These are phyloP conservation scores for Chanos chanos DNA, from an alignment of 2,797 vertebrate species.

Conservation along the genomic window DNA sequence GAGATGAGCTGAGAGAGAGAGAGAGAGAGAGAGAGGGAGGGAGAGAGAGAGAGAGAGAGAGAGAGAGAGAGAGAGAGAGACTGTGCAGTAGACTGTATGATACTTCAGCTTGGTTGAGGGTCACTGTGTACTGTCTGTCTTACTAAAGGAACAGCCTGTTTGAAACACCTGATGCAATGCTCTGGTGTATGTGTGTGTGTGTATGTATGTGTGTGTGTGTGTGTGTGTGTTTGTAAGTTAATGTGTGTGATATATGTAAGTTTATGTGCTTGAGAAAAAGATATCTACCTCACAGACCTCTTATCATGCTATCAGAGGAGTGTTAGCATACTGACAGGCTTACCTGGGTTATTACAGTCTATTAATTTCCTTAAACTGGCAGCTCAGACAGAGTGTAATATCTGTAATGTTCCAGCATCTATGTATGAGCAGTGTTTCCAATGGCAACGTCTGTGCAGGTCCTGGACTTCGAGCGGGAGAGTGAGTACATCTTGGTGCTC, in stretches of 20 bases:
- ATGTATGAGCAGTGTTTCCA: not conserved
- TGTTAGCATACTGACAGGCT: too few species aligned
- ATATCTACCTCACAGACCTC: too few species aligned
- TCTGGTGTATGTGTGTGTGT: not conserved
- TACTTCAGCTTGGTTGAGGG: not conserved
- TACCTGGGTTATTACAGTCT: not conserved
- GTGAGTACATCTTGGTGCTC: constrained; percentile 75
- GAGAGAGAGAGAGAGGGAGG: too few species aligned
- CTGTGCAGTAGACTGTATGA: not conserved
- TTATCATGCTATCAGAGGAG: too few species aligned
- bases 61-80: not conserved
- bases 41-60: too few species aligned
- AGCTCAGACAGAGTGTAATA: too few species aligned
- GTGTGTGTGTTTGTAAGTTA: not conserved
- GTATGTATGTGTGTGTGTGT: not conserved
- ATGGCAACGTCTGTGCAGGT: constrained; percentile 56
- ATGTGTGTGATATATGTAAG: not conserved
- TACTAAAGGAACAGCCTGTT: not conserved
- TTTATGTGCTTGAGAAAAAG: constrained; percentile 4
- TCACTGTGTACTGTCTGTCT: not conserved
- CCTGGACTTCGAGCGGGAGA: constrained; percentile 79
- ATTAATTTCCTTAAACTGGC: not conserved
- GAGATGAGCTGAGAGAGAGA: not conserved
- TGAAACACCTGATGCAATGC: not conserved
- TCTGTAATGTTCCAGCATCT: too few species aligned